Conservation (phyloP, 2,113 vertebrate species). For the Brachyhypopomus gauderio region DNA sequence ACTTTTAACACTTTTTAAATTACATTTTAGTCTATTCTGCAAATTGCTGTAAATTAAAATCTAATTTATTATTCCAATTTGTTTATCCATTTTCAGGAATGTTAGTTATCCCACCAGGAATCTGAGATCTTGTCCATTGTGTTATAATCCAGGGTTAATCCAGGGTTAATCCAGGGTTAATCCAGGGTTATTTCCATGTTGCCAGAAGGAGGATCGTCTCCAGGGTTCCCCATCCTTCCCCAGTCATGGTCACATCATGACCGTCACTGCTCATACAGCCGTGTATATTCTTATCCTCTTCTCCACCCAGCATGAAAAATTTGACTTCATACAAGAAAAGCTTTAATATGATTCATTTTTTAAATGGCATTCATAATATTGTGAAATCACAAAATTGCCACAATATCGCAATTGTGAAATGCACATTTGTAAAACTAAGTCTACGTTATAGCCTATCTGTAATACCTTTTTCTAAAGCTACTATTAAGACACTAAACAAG, state of each 20-base stretch:
- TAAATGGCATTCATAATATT: neutral
- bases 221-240: constrained; percentile 17
- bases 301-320: constrained; percentile 3
- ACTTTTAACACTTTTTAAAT: no score
- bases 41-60: no score
- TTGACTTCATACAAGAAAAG: constrained; percentile 6
- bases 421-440: neutral
- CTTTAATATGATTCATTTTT: constrained; percentile 1
- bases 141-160: neutral
- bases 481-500: no score
- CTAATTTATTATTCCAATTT: no score
- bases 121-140: neutral
- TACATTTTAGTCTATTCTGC: no score
- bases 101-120: no score
- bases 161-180: no score
- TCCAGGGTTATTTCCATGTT: neutral
- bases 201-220: neutral
- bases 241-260: neutral
- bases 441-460: neutral
- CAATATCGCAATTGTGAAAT: no score
- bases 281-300: constrained; percentile 17
- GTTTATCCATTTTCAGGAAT: no score
- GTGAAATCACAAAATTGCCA: neutral
- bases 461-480: neutral
- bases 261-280: neutral